Base-by-base conservation (phyloP, 1,140 invertebrate genomes). In the Procambarus virginalis region DNA sequence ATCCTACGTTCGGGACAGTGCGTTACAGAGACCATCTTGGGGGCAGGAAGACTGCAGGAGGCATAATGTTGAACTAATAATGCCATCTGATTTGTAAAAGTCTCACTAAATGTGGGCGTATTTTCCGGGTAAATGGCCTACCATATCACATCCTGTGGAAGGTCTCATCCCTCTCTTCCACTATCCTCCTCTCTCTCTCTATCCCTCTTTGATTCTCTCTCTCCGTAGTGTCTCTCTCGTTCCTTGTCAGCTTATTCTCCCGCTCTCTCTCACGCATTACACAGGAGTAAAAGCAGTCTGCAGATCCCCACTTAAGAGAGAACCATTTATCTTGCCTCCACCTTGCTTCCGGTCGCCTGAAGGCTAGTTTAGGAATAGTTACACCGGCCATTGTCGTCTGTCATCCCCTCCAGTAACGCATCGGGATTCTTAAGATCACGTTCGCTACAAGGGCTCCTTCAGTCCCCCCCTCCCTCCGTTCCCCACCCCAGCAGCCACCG, bases 351-450 rank as follows among this genome's bases (percentile, higher is more conserved):
- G 64, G 64, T 68, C 64, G 20, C 64, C 14, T 17, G 8, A 68
- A 68, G 64, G 17, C 20, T 14, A n/a, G 49, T 51, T 46, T 12
- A 12, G 77, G 76, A 77, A 70, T 48, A 10, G 73, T 77, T 78
- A 76, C 49, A 49, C 55, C 73, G 51, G n/a, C 81, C 68, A 83
- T 89, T 89, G 82, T 77, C 86, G 86, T 82, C 81, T 82, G 76
- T 89, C 55, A 83, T 34, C 34, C 34, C 34, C 34, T 34, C 34
- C 34, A 34, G 34, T 34, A 34, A 34, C 34, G 34, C 34, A 34
- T 34, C 34, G 34, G 34, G 34, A 34, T 34, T 34, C 34, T 34
- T 34, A 34, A 34, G 34, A 34, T 34, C 34, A 34, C 34, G 34
- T 34, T 34, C 34, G 34, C 34, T 34, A 34, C 34, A 34, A 34